phyloP scores from a whole-genome alignment of 2,888 invertebrate species.

The Phasia obesa region DNA sequence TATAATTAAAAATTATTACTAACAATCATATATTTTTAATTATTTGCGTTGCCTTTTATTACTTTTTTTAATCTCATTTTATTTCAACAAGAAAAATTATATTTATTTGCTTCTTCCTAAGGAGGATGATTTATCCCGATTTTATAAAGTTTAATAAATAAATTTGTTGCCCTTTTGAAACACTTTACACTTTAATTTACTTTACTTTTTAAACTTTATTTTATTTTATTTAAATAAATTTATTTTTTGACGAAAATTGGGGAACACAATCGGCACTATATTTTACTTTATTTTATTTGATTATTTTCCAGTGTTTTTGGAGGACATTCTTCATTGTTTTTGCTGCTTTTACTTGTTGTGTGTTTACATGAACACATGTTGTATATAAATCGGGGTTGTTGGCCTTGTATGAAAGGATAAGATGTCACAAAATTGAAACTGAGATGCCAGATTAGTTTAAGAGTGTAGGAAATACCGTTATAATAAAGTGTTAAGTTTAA shows the following conservation, averaged over 20 bases:
- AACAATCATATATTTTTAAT: not conserved
- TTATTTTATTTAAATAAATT: conserved; percentile 8
- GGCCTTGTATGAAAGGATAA: not conserved
- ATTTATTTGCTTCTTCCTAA: not conserved
- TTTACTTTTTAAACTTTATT: not conserved
- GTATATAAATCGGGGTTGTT: conserved; percentile 23
- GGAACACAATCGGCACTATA: conserved; percentile 37
- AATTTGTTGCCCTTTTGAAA: not conserved
- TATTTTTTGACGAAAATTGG: conserved; percentile 9
- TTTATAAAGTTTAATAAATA: not conserved
- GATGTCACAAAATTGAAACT: not conserved
- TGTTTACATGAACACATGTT: conserved; percentile 29
- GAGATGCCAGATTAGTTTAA: not conserved
- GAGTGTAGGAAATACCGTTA: not conserved
- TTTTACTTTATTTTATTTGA: conserved; percentile 14
- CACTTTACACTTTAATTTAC: not conserved
- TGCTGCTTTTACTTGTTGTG: conserved; percentile 21
- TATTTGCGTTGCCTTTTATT: not conserved
- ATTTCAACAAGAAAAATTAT: not conserved
- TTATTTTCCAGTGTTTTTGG: conserved; percentile 31
- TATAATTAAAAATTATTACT: not conserved
- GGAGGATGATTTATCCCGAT: not conserved
- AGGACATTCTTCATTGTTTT: conserved; percentile 47
- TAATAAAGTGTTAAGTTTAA: no score
- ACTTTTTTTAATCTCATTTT: not conserved